Evolutionary conservation across 2,113 vertebrate genomes (phyloP).

Genomic region (Chaetura pelagica): DNA sequence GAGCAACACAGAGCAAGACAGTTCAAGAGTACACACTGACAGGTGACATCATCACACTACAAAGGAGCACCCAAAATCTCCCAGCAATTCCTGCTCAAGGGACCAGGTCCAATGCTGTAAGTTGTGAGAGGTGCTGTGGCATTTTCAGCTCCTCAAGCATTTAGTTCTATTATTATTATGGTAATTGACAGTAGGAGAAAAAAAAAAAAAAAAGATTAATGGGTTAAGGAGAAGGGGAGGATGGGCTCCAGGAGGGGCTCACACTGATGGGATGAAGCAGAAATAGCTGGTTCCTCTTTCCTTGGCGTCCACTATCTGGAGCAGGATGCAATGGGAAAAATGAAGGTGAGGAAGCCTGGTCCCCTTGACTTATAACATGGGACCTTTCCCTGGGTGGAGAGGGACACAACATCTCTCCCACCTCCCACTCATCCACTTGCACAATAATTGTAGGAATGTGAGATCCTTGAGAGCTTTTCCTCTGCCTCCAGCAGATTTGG

Average conservation of each 20-base stretch:
- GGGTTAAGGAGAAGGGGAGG: neutral
- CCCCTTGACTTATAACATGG: neutral
- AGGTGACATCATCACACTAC: neutral
- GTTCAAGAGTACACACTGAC: neutral
- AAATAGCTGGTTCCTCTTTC: neutral
- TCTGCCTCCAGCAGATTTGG: neutral
- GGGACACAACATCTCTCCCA: neutral
- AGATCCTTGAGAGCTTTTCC: neutral
- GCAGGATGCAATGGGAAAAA: neutral
- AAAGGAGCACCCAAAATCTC: neutral
- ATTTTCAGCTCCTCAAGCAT: neutral
- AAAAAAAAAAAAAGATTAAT: neutral
- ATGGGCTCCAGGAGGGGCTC: neutral
- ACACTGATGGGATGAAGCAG: neutral
- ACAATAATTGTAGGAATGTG: neutral
- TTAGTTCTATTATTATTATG: neutral
- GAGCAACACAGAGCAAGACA: neutral
- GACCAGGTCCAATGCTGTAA: neutral
- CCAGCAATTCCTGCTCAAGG: neutral
- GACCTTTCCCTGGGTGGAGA: neutral
- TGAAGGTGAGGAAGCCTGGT: rapidly evolving
- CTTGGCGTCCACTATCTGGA: neutral
- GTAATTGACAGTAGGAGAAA: neutral
- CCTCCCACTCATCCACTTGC: neutral
- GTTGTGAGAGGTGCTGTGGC: neutral